Evolutionary conservation across 2,888 invertebrate species (phyloP).

Genomic region (Chironomus riparius): DNA sequence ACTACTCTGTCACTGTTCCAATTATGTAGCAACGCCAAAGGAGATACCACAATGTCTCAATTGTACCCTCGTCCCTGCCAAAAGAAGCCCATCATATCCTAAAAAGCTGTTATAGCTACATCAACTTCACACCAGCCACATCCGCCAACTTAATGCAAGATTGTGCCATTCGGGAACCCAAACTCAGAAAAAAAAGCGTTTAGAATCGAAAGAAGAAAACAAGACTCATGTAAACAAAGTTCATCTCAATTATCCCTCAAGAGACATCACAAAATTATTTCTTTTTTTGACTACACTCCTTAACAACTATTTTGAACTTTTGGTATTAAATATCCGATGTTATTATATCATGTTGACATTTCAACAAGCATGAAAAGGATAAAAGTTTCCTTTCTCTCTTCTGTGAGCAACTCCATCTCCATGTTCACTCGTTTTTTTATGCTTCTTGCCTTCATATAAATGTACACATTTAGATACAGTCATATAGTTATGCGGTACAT

Average conservation of each 20-base stretch:
- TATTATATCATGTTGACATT: slow-evolving; percentile 13
- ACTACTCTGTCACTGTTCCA: no score
- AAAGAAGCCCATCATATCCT: no score
- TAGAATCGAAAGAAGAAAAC: not conserved
- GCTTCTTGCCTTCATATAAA: no score
- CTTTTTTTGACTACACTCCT: not conserved
- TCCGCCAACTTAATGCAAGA: no score
- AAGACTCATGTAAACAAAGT: not conserved
- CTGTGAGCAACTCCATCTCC: not conserved
- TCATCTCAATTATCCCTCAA: slow-evolving; percentile 2
- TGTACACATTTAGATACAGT: not conserved
- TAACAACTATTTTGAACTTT: slow-evolving; percentile 16
- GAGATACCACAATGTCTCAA: no score
- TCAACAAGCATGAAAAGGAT: slow-evolving; percentile 7
- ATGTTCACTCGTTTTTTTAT: not conserved
- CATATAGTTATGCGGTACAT: not conserved
- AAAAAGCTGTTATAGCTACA: no score
- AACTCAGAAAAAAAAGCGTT: no score
- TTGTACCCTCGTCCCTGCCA: no score
- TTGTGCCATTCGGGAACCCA: no score
- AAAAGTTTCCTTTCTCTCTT: not conserved
- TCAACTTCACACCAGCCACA: no score
- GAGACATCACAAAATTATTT: not conserved
- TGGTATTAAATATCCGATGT: slow-evolving; percentile 4
- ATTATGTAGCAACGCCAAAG: no score